phyloP scores from a whole-genome alignment of 37 sponge, comb jelly and placozoan species.

The Dysidea cf. avara region DNA sequence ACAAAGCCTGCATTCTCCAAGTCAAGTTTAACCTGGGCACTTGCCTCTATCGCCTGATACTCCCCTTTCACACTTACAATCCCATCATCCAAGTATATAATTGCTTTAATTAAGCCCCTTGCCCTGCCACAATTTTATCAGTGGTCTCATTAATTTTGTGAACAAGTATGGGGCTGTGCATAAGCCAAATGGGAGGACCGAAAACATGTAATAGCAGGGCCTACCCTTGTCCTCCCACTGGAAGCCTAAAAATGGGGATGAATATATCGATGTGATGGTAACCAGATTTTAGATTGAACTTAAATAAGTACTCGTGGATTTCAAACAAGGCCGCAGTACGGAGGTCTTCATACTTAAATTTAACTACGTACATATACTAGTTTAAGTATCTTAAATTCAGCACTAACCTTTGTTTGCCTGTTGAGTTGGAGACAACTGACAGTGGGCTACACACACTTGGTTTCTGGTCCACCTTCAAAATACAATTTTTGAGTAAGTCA shows the following conservation, averaged over 20 bases:
- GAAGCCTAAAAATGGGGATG: conserved; percentile 22
- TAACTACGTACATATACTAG: conserved; percentile 7
- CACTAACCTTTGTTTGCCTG: conserved; percentile 12
- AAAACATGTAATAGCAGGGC: conserved; percentile 11
- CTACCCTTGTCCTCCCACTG: conserved; percentile 8
- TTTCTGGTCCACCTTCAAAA: background rate
- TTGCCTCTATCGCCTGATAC: no score
- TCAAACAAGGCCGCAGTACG: conserved; percentile 13
- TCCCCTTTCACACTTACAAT: no score
- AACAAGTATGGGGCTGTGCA: background rate
- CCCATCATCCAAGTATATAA: no score
- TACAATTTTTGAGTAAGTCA: conserved; percentile 1
- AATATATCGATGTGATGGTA: conserved; percentile 21
- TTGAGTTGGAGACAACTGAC: conserved; percentile 2
- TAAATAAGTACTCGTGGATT: conserved; percentile 13
- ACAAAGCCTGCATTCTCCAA: no score
- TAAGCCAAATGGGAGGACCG: conserved; percentile 19
- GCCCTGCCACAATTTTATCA: no score
- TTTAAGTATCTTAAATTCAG: conserved; percentile 22
- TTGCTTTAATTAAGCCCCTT: no score
- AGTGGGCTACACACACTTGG: conserved; percentile 30
- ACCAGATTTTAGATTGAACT: no score
- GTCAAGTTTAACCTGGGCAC: no score
- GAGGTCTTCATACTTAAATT: conserved; percentile 40
- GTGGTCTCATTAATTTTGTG: no score